These are phyloP conservation scores for Marmota monax DNA, from an alignment of 2,113 vertebrate species.

Conservation along the genomic window DNA sequence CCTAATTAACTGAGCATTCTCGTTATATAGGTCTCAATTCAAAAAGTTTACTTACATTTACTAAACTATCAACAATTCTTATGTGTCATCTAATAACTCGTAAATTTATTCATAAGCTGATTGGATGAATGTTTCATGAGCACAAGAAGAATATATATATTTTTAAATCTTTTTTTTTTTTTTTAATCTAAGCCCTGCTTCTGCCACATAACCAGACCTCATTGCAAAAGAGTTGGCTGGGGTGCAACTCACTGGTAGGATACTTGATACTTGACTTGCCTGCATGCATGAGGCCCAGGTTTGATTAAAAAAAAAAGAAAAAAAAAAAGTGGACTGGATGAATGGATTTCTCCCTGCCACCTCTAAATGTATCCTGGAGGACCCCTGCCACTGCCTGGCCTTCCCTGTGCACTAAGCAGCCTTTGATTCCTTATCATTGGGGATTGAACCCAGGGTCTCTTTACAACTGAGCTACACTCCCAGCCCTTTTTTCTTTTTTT, in stretches of 20 bases:
- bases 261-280: no score
- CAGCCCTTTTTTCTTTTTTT: no score
- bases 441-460: not conserved
- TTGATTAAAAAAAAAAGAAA: no score
- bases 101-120: not conserved
- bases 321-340: not conserved
- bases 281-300: no score
- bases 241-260: not conserved
- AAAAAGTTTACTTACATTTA: not conserved
- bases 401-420: not conserved
- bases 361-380: not conserved
- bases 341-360: not conserved
- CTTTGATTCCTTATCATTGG: not conserved
- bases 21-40: slow-evolving; percentile 19
- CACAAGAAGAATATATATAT: not conserved
- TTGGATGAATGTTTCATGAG: not conserved
- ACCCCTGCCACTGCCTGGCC: not conserved
- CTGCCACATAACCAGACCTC: not conserved
- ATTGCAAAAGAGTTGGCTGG: not conserved
- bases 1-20: not conserved
- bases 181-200: not conserved
- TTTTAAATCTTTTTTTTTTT: no score
- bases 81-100: not conserved
- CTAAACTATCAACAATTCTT: slow-evolving; percentile 3
- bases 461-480: not conserved